Evolutionary conservation across 2,113 vertebrate genomes (phyloP).

Genomic region (Chlorodrepanis virens): DNA sequence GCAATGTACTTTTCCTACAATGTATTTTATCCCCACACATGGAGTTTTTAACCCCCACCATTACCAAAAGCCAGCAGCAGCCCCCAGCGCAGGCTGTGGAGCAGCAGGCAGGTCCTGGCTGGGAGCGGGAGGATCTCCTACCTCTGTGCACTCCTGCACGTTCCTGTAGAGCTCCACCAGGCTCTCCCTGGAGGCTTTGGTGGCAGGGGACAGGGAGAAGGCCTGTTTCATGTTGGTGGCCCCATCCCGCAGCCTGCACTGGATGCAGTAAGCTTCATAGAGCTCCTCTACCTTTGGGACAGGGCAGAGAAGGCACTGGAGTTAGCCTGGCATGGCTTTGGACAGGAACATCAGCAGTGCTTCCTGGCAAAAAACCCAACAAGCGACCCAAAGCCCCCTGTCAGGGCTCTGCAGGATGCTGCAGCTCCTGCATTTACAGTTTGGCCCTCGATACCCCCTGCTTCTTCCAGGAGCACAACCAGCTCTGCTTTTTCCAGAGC

Average conservation of each 20-base stretch:
- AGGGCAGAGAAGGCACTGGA: background rate
- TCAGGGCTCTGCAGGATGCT: background rate
- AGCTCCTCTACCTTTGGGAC: slow-evolving; percentile 88
- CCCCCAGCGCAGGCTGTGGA: background rate
- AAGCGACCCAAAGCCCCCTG: fast-evolving
- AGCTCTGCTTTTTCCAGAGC: background rate
- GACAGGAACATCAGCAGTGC: background rate
- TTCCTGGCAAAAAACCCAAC: background rate
- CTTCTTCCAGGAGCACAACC: background rate
- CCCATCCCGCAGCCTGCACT: slow-evolving; percentile 88
- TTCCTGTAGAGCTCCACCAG: slow-evolving; percentile 88
- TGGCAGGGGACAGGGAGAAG: slow-evolving; percentile 83
- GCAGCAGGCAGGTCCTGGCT: background rate
- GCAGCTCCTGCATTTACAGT: background rate
- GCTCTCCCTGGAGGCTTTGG: slow-evolving; percentile 88
- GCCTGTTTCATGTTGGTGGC: slow-evolving; percentile 92
- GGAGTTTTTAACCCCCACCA: background rate
- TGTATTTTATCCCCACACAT: background rate
- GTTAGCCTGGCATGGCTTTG: background rate
- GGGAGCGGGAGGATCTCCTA: background rate
- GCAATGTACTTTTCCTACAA: background rate
- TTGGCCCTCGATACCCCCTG: fast-evolving
- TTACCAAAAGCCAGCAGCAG: background rate
- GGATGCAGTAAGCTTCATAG: slow-evolving; percentile 92
- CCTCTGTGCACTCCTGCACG: slow-evolving; percentile 90